Evolutionary conservation across 2,888 invertebrate species (phyloP), one percentile per base, ranked within the genome.

Genomic region (Trichopoda pennipes): DNA sequence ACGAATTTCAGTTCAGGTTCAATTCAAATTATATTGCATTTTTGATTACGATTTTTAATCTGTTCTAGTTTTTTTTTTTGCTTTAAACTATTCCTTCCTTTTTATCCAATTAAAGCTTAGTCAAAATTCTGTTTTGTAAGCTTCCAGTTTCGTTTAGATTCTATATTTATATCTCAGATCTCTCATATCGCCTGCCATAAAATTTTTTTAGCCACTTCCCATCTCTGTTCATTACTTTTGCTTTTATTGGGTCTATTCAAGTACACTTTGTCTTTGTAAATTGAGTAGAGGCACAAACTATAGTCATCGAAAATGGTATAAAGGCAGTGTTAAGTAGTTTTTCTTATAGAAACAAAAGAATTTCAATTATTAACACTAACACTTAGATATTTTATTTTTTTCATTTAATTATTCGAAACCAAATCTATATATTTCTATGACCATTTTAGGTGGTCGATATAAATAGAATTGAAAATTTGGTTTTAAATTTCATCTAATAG

Each of bases 261-360:
- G 42, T 44, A 19, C 17, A n/a, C 9, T 19, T 17, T 21, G 53
- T 53, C 16, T 32, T 17, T 28, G 14, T 56, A 56, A 69, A 47
- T 66, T 61, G 77, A 28, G 72, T 73, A 73, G 68, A 88, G 89
- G 89, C 88, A 89, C 88, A 89, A 89, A 89, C 89, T 89, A 89
- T 89, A 89, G 89, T 89, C 89, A 88, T 88, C 89, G 89, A 89
- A 89, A 89, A 87, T 87, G 89, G 89, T 89, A 89, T 89, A 89
- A 89, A 89, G 89, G 88, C 88, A 87, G 87, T 87, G 86, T 85
- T 85, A 69, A 69, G 60, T 66, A 35, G 28, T 17, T 44, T 38
- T 49, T 28, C 53, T 10, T 35, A 14, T 42, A 38, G 72, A 73
- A 66, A 79, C 55, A 38, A 70, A 14, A 79, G 66, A 63, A 44